phyloP scores from a whole-genome alignment of 2,888 invertebrate species.

The Thecocarcelia acutangulata region DNA sequence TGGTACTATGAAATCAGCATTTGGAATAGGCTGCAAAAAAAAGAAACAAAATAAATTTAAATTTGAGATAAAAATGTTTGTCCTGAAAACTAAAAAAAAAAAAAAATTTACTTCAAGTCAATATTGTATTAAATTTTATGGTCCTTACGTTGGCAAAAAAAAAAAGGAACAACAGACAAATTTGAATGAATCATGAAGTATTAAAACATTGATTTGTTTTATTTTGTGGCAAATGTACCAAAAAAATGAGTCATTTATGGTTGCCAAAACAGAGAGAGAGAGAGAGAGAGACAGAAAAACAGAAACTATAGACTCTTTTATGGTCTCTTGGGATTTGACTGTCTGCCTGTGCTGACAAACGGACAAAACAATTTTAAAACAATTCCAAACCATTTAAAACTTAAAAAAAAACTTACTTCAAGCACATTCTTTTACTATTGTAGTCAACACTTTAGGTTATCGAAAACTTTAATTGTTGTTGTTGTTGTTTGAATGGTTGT shows the following conservation, averaged over 20 bases:
- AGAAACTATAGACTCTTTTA: slow-evolving; percentile 3
- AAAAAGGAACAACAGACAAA: too few species aligned
- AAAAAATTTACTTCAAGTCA: neutral
- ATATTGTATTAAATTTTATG: slow-evolving; percentile 15
- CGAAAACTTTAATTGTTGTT: slow-evolving; percentile 1
- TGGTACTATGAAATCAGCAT: slow-evolving; percentile 99
- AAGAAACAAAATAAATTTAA: slow-evolving; percentile 9
- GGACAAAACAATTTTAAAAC: slow-evolving; percentile 33
- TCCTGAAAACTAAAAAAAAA: slow-evolving; percentile 22
- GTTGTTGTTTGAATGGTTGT: neutral
- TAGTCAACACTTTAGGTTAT: slow-evolving; percentile 27
- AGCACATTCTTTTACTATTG: slow-evolving; percentile 5
- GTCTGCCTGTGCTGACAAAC: neutral
- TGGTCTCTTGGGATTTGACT: slow-evolving; percentile 1
- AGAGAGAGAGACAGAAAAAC: too few species aligned
- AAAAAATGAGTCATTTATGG: slow-evolving; percentile 42
- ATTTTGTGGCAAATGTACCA: slow-evolving; percentile 17
- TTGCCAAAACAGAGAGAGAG: slow-evolving; percentile 41
- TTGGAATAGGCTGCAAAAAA: slow-evolving; percentile 93
- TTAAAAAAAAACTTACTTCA: slow-evolving; percentile 1
- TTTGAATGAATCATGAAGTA: slow-evolving; percentile 43
- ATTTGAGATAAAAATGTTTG: neutral
- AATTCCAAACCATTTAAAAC: slow-evolving; percentile 13
- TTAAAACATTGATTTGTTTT: slow-evolving; percentile 22
- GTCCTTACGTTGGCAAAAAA: slow-evolving; percentile 25